Conservation (phyloP, 1,140 invertebrate species). For the Hermetia illucens region DNA sequence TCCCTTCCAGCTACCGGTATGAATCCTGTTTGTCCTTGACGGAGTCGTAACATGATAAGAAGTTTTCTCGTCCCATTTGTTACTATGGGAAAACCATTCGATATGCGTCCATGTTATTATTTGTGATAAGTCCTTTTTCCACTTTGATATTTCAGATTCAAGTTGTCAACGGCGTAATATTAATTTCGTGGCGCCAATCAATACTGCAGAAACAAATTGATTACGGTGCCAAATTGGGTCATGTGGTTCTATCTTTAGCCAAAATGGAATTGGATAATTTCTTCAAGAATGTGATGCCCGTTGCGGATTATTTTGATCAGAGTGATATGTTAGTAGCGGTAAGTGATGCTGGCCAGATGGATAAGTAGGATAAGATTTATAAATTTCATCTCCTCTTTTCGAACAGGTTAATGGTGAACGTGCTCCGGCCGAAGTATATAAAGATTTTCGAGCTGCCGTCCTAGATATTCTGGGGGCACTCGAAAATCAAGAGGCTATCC, state of each 20-base stretch:
- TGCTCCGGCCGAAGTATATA: constrained; percentile 66
- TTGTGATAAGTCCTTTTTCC: too few relatives aligned
- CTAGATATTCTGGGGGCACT: constrained; percentile 51
- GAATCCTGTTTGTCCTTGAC: too few relatives aligned
- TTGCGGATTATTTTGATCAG: constrained; percentile 80
- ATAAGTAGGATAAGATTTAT: too few relatives aligned
- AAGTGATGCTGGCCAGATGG: constrained; percentile 33
- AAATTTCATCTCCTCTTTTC: background rate
- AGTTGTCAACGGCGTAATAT: constrained; percentile 67
- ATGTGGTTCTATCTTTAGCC: constrained; percentile 70
- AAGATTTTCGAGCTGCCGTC: constrained; percentile 59
- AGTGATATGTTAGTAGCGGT: constrained; percentile 68
- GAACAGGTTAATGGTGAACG: constrained; percentile 66
- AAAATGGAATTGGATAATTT: constrained; percentile 80
- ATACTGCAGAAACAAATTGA: constrained; percentile 76
- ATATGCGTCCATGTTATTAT: too few relatives aligned
- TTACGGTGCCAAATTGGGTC: constrained; percentile 73
- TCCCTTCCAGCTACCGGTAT: too few relatives aligned
- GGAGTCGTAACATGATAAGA: too few relatives aligned
- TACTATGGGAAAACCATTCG: too few relatives aligned
- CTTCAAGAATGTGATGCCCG: constrained; percentile 75
- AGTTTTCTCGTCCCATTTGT: too few relatives aligned
- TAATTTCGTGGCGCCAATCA: constrained; percentile 73
- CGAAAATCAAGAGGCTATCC: constrained; percentile 44
- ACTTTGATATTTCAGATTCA: constrained; percentile 73